phyloP scores from a whole-genome alignment of 2,888 invertebrate genomes.

The Crioceris asparagi region DNA sequence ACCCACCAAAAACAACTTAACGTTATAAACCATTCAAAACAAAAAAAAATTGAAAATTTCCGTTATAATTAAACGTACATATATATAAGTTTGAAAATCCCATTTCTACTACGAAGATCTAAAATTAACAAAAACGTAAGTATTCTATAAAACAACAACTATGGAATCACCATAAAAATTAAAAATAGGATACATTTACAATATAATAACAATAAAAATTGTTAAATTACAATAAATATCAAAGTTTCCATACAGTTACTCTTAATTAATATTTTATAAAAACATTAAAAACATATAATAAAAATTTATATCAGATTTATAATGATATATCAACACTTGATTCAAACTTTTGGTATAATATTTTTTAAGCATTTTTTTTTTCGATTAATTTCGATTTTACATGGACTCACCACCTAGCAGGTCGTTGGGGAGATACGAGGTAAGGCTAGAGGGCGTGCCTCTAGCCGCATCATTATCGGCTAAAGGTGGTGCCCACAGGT shows the following conservation, averaged over 20 bases:
- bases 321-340: too few relatives aligned
- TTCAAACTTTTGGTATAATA: conserved; percentile 8
- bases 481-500: conserved; percentile 53
- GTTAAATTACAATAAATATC: conserved; percentile 23
- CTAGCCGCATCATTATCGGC: conserved; percentile 64
- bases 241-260: conserved; percentile 16
- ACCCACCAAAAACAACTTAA: too few relatives aligned
- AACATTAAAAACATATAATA: conserved; percentile 26
- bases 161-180: conserved; percentile 28
- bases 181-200: conserved; percentile 25
- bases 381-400: conserved; percentile 32
- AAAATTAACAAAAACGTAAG: conserved; percentile 31
- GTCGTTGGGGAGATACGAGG: conserved; percentile 80
- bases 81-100: too few relatives aligned
- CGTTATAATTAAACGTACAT: too few relatives aligned
- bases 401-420: conserved; percentile 80
- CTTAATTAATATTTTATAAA: conserved; percentile 20
- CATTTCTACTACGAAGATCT: too few relatives aligned
- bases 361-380: too few relatives aligned
- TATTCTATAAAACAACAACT: conserved; percentile 30
- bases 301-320: too few relatives aligned
- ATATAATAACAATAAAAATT: conserved; percentile 27
- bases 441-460: conserved; percentile 74
- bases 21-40: too few relatives aligned
- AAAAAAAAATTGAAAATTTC: too few relatives aligned